Evolutionary conservation across 2,113 vertebrate species (phyloP).

Genomic region (Lipophrys pholis): DNA sequence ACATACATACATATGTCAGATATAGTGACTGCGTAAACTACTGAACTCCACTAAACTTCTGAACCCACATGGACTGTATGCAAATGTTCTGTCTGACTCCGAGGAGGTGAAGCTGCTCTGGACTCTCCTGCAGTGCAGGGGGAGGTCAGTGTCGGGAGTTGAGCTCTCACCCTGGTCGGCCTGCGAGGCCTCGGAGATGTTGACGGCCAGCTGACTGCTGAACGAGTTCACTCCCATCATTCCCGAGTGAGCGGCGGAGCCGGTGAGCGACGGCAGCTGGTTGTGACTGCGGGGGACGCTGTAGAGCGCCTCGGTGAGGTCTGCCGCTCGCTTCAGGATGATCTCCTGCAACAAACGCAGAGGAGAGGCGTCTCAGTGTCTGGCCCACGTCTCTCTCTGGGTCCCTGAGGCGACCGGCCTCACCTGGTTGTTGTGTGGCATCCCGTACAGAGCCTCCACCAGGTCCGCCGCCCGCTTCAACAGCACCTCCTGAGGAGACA

Average conservation of each 20-base stretch:
- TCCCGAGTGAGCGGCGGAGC: conserved; percentile 85
- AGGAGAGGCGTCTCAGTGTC: too few species aligned
- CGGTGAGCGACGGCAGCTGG: conserved; percentile 88
- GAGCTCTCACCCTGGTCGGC: conserved; percentile 89
- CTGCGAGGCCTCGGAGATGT: conserved; percentile 91
- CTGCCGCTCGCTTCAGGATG: conserved; percentile 94
- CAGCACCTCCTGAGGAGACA: conserved; percentile 88
- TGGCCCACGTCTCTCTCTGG: too few species aligned
- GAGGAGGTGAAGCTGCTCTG: too few species aligned
- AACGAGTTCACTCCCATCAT: conserved; percentile 95
- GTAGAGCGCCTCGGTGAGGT: conserved; percentile 96
- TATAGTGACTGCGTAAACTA: too few species aligned
- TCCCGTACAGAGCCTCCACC: conserved; percentile 93
- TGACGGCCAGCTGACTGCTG: conserved; percentile 90
- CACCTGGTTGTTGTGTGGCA: conserved; percentile 94
- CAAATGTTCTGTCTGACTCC: too few species aligned
- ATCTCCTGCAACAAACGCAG: conserved; percentile 84
- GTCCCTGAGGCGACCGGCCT: not conserved
- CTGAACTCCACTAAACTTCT: too few species aligned
- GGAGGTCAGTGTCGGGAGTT: not conserved
- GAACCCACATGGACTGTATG: too few species aligned
- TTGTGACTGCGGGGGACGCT: conserved; percentile 92
- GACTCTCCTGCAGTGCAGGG: too few species aligned
- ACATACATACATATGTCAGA: too few species aligned
- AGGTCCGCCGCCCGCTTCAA: conserved; percentile 93